Conservation (phyloP, 2,113 vertebrate species). For the Pandion haliaetus region DNA sequence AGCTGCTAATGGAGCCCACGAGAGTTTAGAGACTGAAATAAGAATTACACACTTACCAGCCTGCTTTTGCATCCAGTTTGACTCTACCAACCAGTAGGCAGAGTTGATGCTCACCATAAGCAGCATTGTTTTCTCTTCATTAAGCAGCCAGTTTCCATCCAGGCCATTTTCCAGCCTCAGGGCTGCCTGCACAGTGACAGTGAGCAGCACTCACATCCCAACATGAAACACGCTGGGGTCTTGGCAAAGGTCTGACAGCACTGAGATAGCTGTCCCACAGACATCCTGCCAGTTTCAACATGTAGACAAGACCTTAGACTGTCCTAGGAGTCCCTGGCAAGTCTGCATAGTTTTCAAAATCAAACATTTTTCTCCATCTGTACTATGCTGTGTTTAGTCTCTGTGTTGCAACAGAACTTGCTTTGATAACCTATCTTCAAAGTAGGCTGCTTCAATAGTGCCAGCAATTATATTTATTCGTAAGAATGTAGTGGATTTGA, state of each 20-base stretch:
- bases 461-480: not conserved
- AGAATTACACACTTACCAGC: not conserved
- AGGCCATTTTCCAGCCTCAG: not conserved
- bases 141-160: not conserved
- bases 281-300: not conserved
- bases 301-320: not conserved
- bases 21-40: not conserved
- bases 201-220: accelerated
- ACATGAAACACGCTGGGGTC: accelerated
- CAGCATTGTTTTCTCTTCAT: not conserved
- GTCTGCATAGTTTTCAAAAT: not conserved
- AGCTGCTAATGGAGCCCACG: not conserved
- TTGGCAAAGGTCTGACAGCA: not conserved
- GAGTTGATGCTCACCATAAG: not conserved
- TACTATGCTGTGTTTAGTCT: not conserved
- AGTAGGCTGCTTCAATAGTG: not conserved
- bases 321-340: not conserved
- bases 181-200: not conserved
- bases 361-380: not conserved
- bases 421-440: not conserved
- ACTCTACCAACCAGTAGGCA: not conserved
- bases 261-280: not conserved
- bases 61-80: not conserved
- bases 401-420: not conserved
- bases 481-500: not conserved